phyloP scores from a whole-genome alignment of 2,888 invertebrate species.

The Sacculina carcini region DNA sequence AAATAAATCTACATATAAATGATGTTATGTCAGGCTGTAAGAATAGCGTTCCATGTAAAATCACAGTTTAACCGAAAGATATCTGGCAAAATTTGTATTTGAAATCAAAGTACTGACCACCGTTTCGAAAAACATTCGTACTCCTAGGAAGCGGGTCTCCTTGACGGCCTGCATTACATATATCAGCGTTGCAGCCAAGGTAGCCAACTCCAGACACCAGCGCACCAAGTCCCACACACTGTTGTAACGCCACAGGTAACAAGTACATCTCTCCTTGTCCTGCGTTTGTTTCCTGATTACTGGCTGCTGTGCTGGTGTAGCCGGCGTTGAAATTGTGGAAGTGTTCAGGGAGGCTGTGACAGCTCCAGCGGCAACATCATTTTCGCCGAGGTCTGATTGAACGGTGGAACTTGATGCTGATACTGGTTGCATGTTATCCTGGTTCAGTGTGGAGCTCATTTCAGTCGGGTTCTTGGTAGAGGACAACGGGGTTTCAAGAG shows the following conservation, averaged over 20 bases:
- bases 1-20: too few species aligned
- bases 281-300: neutral
- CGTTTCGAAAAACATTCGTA: slow-evolving; percentile 82
- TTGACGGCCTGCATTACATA: slow-evolving; percentile 60
- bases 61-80: too few species aligned
- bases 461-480: too few species aligned
- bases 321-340: slow-evolving; percentile 3
- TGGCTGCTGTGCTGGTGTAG: too few species aligned
- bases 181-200: slow-evolving; percentile 53
- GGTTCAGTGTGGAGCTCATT: too few species aligned
- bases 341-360: slow-evolving; percentile 5
- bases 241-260: slow-evolving; percentile 9
- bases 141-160: slow-evolving; percentile 70
- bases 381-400: slow-evolving; percentile 5
- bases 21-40: too few species aligned
- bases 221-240: slow-evolving; percentile 20
- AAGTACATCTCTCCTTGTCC: slow-evolving; percentile 7
- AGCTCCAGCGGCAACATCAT: slow-evolving; percentile 1
- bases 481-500: too few species aligned
- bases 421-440: too few species aligned
- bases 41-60: too few species aligned
- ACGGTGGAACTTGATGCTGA: too few species aligned
- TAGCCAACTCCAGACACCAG: slow-evolving; percentile 44
- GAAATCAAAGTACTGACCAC: slow-evolving; percentile 32
- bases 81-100: neutral